Evolutionary conservation across 2,797 vertebrate genomes (phyloP).

Genomic region (Cyclopterus lumpus): DNA sequence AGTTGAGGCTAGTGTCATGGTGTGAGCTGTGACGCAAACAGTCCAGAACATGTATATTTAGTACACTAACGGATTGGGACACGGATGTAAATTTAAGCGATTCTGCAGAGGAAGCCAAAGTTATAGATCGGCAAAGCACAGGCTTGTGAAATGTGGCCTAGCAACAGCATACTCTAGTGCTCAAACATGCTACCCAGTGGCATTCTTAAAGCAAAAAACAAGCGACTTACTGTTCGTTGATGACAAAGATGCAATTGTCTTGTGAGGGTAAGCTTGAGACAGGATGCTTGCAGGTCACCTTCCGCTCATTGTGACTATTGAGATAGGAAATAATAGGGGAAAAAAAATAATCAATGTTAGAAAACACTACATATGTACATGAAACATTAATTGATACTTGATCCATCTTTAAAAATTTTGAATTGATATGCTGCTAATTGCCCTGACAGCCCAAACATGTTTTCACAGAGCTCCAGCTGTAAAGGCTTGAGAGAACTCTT

Average conservation of each 20-base stretch:
- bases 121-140: not conserved
- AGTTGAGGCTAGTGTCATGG: conserved; percentile 23
- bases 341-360: conserved; percentile 24
- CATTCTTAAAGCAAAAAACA: conserved; percentile 66
- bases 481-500: conserved; percentile 13
- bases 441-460: conserved; percentile 4
- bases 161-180: conserved; percentile 37
- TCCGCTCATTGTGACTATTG: conserved; percentile 95
- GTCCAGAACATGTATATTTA: conserved; percentile 21
- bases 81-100: conserved; percentile 35
- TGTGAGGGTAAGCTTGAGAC: conserved; percentile 93
- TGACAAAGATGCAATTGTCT: conserved; percentile 98
- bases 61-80: not conserved
- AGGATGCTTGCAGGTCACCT: conserved; percentile 98
- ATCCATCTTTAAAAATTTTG: not conserved
- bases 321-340: conserved; percentile 3
- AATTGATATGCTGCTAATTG: not conserved
- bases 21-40: conserved; percentile 28
- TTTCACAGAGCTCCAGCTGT: conserved; percentile 11
- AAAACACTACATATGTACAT: conserved; percentile 15
- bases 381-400: conserved; percentile 1
- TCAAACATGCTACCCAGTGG: conserved; percentile 64
- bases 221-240: conserved; percentile 97
- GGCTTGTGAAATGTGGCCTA: conserved; percentile 43
- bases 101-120: not conserved